A percentile compares a stretch with the other conserved stretches of the same genome.
Evolutionary conservation across 2,113 vertebrate species (phyloP).

Genomic region (Neomonachus schauinslandi): DNA sequence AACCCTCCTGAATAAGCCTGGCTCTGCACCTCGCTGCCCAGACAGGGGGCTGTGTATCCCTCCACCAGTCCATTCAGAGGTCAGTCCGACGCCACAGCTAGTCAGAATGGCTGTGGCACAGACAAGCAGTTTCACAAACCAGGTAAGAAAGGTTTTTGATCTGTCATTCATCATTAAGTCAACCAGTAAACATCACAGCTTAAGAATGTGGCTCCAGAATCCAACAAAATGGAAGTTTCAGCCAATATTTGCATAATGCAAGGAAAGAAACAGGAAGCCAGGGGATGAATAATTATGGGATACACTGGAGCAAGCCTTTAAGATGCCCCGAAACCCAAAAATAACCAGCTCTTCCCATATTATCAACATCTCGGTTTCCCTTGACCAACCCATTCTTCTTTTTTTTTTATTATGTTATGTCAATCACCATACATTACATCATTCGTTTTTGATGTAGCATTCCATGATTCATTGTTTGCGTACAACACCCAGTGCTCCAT

Average conservation of each 20-base stretch:
- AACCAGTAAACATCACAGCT: not conserved
- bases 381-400: not conserved
- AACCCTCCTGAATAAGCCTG: not conserved
- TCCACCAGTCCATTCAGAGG: not conserved
- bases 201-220: slow-evolving; percentile 38
- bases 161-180: slow-evolving; percentile 14
- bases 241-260: slow-evolving; percentile 37
- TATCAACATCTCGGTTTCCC: not conserved
- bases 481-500: too few relatives aligned
- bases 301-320: not conserved
- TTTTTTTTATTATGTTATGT: too few relatives aligned
- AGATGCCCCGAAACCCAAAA: not conserved
- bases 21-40: not conserved
- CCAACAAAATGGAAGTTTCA: slow-evolving; percentile 27
- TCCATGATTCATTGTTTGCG: too few relatives aligned
- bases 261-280: not conserved
- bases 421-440: too few relatives aligned
- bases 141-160: not conserved
- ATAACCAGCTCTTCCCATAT: not conserved
- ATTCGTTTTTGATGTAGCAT: too few relatives aligned
- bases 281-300: not conserved
- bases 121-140: not conserved
- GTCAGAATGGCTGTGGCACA: not conserved
- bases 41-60: not conserved
- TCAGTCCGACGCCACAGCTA: not conserved